Conservation (phyloP, 2,888 invertebrate species). For the Crepidodera aurea region DNA sequence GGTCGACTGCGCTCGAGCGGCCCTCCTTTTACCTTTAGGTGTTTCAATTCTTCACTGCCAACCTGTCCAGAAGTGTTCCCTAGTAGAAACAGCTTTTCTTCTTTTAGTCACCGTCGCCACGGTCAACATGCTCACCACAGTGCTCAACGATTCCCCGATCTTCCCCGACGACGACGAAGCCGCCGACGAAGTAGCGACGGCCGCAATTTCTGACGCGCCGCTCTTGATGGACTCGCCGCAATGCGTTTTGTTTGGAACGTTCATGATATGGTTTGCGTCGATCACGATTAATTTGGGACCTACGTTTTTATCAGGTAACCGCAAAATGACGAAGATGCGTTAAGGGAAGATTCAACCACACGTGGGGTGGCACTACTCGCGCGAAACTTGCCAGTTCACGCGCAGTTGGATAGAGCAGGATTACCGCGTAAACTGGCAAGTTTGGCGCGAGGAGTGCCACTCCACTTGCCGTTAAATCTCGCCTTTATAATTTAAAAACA, state of each 20-base stretch:
- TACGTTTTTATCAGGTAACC: conserved; percentile 80
- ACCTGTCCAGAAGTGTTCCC: conserved; percentile 84
- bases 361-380: too few relatives aligned
- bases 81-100: conserved; percentile 88
- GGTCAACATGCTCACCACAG: conserved; percentile 88
- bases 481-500: too few relatives aligned
- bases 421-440: too few relatives aligned
- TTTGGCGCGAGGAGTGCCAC: too few relatives aligned
- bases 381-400: too few relatives aligned
- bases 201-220: conserved; percentile 64
- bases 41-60: conserved; percentile 83
- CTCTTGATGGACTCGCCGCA: conserved; percentile 86
- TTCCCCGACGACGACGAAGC: conserved; percentile 85
- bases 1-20: conserved; percentile 84
- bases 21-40: conserved; percentile 80
- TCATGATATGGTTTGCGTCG: conserved; percentile 94
- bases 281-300: conserved; percentile 91
- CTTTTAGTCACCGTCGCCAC: conserved; percentile 89
- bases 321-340: too few relatives aligned
- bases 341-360: too few relatives aligned
- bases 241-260: conserved; percentile 89
- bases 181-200: conserved; percentile 68
- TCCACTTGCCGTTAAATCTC: too few relatives aligned
- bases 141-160: conserved; percentile 85
- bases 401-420: too few relatives aligned